Evolutionary conservation across 2,888 invertebrate genomes (phyloP).

Genomic region (Spisula subtruncata): DNA sequence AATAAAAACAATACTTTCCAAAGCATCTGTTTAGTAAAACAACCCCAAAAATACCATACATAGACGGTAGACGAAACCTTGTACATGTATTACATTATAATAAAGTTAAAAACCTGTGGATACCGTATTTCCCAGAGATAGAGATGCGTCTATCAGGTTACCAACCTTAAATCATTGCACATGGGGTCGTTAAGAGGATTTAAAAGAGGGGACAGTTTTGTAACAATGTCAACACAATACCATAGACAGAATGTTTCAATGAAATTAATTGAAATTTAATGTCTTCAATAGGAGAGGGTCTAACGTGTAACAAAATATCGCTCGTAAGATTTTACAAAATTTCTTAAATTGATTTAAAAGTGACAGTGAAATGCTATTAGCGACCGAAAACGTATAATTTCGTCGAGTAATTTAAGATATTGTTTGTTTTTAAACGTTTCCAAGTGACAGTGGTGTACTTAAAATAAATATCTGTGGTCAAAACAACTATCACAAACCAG

Average conservation of each 20-base stretch:
- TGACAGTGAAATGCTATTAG: not conserved
- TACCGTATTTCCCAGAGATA: constrained; percentile 2
- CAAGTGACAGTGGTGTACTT: not conserved
- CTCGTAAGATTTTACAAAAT: not conserved
- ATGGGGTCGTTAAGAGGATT: not conserved
- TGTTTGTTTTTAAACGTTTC: constrained; percentile 19
- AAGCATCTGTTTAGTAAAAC: no score
- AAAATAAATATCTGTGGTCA: constrained; percentile 18
- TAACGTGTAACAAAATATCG: not conserved
- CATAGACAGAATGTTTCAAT: not conserved
- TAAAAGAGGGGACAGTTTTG: not conserved
- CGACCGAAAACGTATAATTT: not conserved
- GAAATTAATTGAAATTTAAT: constrained; percentile 25
- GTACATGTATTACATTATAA: no score
- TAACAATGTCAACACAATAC: constrained; percentile 1
- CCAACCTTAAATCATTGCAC: not conserved
- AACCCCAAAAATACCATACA: no score
- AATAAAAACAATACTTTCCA: no score
- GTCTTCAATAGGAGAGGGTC: not conserved
- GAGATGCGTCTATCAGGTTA: not conserved
- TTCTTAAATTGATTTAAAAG: constrained; percentile 22
- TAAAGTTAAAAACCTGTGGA: not conserved
- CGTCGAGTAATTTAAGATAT: not conserved
- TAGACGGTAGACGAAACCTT: no score
- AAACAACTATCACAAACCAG: constrained; percentile 31